Conservation (phyloP, 2,888 invertebrate species). For the Lasioglossum morio region DNA sequence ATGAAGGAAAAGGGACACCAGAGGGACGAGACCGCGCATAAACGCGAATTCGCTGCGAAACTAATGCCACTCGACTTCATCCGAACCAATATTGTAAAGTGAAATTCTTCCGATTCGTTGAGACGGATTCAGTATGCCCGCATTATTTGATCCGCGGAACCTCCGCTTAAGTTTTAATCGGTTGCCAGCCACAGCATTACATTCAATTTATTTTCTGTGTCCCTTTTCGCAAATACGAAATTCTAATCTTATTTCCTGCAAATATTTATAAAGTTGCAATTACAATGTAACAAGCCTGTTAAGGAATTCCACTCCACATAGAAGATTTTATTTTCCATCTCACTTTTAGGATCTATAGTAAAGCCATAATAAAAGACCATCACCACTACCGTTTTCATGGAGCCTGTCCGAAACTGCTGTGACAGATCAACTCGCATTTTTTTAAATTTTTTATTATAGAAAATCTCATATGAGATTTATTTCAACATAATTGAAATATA, state of each 20-base stretch:
- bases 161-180: background rate
- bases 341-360: too few species aligned
- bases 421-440: too few species aligned
- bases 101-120: conserved; percentile 27
- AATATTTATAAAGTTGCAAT: background rate
- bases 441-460: too few species aligned
- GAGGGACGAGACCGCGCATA: conserved; percentile 11
- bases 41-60: conserved; percentile 49
- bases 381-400: too few species aligned
- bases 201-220: background rate
- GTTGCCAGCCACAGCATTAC: background rate
- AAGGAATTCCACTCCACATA: background rate
- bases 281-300: background rate
- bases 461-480: too few species aligned
- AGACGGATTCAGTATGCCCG: background rate
- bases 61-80: conserved; percentile 53
- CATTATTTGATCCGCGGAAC: background rate
- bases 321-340: too few species aligned
- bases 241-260: background rate
- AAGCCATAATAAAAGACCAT: too few species aligned
- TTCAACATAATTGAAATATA: too few species aligned
- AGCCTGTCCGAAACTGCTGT: too few species aligned
- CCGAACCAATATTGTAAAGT: conserved; percentile 43
- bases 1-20: background rate
- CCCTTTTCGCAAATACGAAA: too few species aligned